Conservation (phyloP, 2,797 vertebrate species). For the Microctenopoma steveboyesi region DNA sequence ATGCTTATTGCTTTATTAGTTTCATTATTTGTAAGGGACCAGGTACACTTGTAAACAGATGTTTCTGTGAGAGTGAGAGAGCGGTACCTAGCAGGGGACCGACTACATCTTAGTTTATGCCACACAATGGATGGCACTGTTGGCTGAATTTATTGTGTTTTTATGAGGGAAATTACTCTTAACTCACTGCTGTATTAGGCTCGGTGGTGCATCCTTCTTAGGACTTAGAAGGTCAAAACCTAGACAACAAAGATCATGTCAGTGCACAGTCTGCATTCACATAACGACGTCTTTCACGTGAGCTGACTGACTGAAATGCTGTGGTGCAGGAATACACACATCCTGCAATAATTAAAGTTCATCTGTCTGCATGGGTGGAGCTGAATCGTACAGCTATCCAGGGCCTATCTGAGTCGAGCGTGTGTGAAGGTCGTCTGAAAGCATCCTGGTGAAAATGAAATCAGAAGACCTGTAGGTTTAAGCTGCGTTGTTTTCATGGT, state of each 20-base stretch:
- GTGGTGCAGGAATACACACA: conserved; percentile 7
- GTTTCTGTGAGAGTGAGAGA: background rate
- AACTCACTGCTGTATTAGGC: background rate
- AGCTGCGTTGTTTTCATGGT: conserved; percentile 39
- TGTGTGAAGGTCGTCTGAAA: conserved; percentile 45
- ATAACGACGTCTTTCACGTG: conserved; percentile 10
- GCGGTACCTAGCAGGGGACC: background rate
- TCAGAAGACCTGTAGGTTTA: conserved; percentile 29
- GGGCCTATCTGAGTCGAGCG: conserved; percentile 14
- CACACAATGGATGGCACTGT: background rate
- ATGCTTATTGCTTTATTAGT: no score
- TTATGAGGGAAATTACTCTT: background rate
- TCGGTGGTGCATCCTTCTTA: background rate
- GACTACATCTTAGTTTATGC: background rate
- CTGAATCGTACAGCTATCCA: conserved; percentile 53
- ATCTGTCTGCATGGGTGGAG: conserved; percentile 42
- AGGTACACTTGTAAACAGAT: background rate
- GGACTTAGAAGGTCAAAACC: conserved; percentile 30
- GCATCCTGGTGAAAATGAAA: conserved; percentile 18
- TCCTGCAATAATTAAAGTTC: conserved; percentile 54
- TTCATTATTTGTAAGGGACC: no score
- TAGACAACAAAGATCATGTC: conserved; percentile 10
- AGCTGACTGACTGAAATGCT: conserved; percentile 28
- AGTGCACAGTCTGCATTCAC: conserved; percentile 8
- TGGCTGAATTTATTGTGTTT: background rate